Evolutionary conservation across 2,113 vertebrate species (phyloP).

Genomic region (Romanogobio albipinnatus): DNA sequence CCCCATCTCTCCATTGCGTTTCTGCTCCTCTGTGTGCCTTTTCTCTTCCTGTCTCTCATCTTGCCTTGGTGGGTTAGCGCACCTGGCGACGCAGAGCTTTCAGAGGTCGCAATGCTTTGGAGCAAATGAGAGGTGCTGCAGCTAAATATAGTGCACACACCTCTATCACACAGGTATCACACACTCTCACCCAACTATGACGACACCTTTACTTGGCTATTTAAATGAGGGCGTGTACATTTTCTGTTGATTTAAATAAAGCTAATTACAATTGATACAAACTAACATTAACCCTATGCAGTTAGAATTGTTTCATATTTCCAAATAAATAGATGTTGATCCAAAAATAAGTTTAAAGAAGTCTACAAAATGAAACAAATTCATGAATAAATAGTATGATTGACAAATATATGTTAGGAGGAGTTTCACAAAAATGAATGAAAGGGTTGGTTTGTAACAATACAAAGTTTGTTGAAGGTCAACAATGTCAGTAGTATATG

Average conservation of each 20-base stretch:
- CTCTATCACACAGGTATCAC: constrained; percentile 51
- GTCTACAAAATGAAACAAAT: too few relatives aligned
- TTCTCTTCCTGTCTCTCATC: constrained; percentile 42
- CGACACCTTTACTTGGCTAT: background rate
- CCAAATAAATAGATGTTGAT: background rate
- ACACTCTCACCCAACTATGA: background rate
- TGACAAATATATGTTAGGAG: background rate
- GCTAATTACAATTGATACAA: background rate
- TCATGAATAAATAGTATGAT: background rate
- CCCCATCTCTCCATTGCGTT: constrained; percentile 9
- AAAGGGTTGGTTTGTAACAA: background rate
- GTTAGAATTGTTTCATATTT: background rate
- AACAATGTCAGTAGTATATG: background rate
- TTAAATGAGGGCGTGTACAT: background rate
- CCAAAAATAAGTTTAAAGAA: background rate
- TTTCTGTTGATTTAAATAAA: background rate
- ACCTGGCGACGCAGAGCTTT: constrained; percentile 51
- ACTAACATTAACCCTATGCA: background rate
- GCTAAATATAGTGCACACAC: constrained; percentile 47
- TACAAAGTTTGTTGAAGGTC: too few relatives aligned
- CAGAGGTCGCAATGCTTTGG: constrained; percentile 47
- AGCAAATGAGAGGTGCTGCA: constrained; percentile 40
- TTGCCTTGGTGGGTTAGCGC: constrained; percentile 56
- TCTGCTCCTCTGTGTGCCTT: constrained; percentile 30
- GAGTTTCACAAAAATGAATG: background rate